Percentiles rank a stretch among this genome's conserved stretches.
These are phyloP conservation scores for Xyrichtys novacula DNA, from an alignment of 2,797 vertebrate species.

Conservation along the genomic window DNA sequence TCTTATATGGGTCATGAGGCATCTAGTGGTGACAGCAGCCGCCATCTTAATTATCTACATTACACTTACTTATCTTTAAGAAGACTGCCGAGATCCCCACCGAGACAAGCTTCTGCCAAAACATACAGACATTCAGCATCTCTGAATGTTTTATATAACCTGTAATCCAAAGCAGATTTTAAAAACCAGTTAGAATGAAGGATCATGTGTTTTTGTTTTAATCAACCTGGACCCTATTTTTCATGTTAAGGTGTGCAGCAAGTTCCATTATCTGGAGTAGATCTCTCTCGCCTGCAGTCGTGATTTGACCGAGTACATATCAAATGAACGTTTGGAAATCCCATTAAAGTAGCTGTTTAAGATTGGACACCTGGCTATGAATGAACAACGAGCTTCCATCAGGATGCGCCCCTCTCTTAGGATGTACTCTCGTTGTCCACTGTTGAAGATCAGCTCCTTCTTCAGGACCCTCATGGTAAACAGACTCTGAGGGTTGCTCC, in stretches of 20 bases:
- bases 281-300: no score
- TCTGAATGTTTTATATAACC: conserved; percentile 80
- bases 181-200: conserved; percentile 4
- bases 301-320: no score
- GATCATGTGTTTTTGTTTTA: neutral
- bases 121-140: conserved; percentile 81
- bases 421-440: conserved; percentile 71
- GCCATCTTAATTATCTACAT: conserved; percentile 7
- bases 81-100: conserved; percentile 81
- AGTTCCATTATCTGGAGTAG: no score
- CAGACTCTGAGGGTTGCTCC: conserved; percentile 57
- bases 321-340: no score
- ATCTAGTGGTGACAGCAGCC: no score
- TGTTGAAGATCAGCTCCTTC: conserved; percentile 71
- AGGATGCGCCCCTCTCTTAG: conserved; percentile 78
- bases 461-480: conserved; percentile 81
- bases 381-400: conserved; percentile 76
- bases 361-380: conserved; percentile 80
- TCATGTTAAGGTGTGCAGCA: no score
- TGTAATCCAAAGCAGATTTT: conserved; percentile 49
- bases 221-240: no score
- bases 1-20: no score
- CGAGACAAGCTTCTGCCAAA: conserved; percentile 84
- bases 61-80: conserved; percentile 81
- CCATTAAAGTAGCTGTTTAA: neutral